Base-by-base conservation (phyloP, 64 coral and sea anemone species). In the Pachyseris speciosa region DNA sequence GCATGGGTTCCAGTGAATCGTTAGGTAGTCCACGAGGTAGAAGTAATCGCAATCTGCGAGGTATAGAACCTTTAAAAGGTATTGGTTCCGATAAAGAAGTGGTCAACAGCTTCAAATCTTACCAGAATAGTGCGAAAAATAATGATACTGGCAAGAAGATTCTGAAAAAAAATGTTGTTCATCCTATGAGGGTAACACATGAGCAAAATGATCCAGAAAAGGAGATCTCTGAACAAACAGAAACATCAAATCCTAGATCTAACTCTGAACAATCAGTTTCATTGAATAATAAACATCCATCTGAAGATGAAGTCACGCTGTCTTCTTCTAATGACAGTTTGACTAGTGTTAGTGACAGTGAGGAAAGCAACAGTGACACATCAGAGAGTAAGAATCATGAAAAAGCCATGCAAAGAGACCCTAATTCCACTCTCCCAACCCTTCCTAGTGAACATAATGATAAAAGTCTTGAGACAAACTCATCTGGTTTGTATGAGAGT, bases 351-450 rank as follows among this genome's bases (percentile, higher is more conserved):
- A 96, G 94, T 47, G 44, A 84, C 40, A 67, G 67, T 33, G 85
- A 89, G 15, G 90, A 92, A 49, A 80, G 59, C 36, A 50, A 60
- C 30, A 83, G 61, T 19, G 84, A 96, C 59, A 27, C 22, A 22
- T 9, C 50, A 4, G 90, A 92, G 47, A 32, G 39, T 16, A 88
- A 83, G 37, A 45, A 80, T 37, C 24, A 87, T 37, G 40, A 38
- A 50, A 16, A 25, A 24, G 27, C 42, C 55, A 50, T 59, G 17
- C 30, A 93, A 55, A 75, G 69, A 22, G 30, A 92, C 36, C 94
- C 94, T 9, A 85, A 96, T 77, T 84, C 94, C 7, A 96, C 94
- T 37, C 50, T 96, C 11, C 94, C 94, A 12, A 85, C 86, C 61
- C 52, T 96, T 27, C 94, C 94, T 41, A 34, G 24, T 61, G 26